A percentile compares a stretch with the other conserved stretches of the same genome.
phyloP scores from a whole-genome alignment of 2,888 invertebrate species.

The Caenorhabditis sp. region DNA sequence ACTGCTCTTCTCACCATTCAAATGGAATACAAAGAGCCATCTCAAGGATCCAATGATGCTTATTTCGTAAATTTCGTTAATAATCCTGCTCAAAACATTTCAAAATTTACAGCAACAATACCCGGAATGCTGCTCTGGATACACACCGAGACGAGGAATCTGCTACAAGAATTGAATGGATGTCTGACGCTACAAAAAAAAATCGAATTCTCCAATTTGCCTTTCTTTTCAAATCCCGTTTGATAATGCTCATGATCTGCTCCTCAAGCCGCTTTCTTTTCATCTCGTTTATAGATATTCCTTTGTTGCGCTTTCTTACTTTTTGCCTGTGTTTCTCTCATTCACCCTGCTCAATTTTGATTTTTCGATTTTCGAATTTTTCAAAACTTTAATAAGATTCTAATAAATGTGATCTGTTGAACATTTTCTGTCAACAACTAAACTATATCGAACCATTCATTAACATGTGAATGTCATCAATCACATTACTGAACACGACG shows the following conservation, averaged over 20 bases:
- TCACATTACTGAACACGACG: not conserved
- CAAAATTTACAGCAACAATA: conserved; percentile 62
- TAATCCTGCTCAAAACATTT: no score
- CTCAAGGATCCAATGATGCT: conserved; percentile 56
- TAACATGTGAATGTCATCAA: not conserved
- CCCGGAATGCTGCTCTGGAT: conserved; percentile 76
- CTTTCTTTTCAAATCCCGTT: conserved; percentile 23
- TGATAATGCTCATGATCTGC: conserved; percentile 55
- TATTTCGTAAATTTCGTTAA: conserved; percentile 49
- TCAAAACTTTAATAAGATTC: conserved; percentile 31
- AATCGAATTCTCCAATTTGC: not conserved
- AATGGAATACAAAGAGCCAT: conserved; percentile 74
- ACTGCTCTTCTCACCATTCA: conserved; percentile 80
- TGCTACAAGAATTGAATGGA: conserved; percentile 69
- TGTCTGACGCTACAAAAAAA: not conserved
- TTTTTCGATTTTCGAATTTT: not conserved
- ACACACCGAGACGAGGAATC: conserved; percentile 67
- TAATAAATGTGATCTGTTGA: conserved; percentile 32
- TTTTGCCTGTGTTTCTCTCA: conserved; percentile 30
- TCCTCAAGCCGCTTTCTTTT: conserved; percentile 30
- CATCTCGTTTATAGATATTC: conserved; percentile 34
- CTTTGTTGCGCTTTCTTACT: conserved; percentile 37
- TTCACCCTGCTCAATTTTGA: conserved; percentile 13
- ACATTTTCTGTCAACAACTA: not conserved
- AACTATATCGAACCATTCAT: not conserved